Conservation (phyloP, 1,140 invertebrate species). For the Charaxes varanes region DNA sequence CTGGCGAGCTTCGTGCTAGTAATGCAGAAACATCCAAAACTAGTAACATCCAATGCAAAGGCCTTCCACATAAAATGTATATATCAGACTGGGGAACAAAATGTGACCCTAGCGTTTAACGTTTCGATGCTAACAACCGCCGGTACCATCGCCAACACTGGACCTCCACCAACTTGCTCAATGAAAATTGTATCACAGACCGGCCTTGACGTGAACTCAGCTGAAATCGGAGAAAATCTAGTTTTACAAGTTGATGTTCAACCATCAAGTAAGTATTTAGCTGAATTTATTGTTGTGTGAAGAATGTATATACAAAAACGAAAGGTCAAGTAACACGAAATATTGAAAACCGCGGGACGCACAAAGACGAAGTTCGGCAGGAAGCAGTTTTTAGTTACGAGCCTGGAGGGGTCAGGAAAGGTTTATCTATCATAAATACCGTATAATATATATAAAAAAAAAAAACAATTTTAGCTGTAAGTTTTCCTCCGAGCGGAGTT, state of each 20-base stretch:
- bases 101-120: constrained; percentile 94
- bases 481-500: no score
- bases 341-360: no score
- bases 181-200: constrained; percentile 93
- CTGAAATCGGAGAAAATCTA: constrained; percentile 94
- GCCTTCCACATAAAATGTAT: constrained; percentile 96
- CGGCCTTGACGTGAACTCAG: constrained; percentile 91
- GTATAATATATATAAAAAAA: no score
- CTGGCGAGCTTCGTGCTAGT: constrained; percentile 94
- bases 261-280: constrained; percentile 83
- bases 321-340: no score
- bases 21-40: constrained; percentile 95
- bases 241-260: constrained; percentile 95
- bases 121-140: constrained; percentile 96
- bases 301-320: no score
- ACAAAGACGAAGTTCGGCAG: no score
- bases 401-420: no score
- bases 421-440: no score
- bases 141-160: constrained; percentile 95
- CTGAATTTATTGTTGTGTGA: no score
- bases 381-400: no score
- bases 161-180: constrained; percentile 92
- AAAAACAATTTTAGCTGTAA: no score
- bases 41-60: constrained; percentile 95
- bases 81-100: constrained; percentile 94